These are phyloP conservation scores for Scrobipalpa costella DNA, from an alignment of 2,888 invertebrate species.

Conservation along the genomic window DNA sequence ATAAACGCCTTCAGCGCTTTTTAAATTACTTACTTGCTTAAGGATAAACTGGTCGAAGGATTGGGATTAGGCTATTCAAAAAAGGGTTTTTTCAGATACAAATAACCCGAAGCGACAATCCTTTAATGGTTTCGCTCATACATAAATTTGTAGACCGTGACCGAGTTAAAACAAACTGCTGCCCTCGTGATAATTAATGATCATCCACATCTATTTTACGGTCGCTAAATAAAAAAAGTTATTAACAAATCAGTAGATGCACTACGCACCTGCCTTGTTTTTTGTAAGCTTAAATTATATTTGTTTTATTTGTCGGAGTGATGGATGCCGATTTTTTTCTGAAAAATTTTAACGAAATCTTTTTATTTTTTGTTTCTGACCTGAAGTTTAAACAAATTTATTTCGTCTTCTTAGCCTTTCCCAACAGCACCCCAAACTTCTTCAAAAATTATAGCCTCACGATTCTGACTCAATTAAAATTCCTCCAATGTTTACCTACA, in stretches of 20 bases:
- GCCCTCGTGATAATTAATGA: constrained; percentile 72
- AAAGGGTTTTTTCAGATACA: constrained; percentile 39
- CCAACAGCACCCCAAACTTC: constrained; percentile 9
- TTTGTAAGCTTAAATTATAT: constrained; percentile 27
- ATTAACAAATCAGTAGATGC: constrained; percentile 64
- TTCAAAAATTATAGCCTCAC: constrained; percentile 16
- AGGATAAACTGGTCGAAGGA: constrained; percentile 15
- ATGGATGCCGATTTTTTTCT: background rate
- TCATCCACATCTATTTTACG: constrained; percentile 74
- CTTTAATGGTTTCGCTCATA: constrained; percentile 72
- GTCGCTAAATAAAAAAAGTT: constrained; percentile 65
- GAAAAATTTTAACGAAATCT: constrained; percentile 22
- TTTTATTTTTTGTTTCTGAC: background rate
- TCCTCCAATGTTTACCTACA: constrained; percentile 47
- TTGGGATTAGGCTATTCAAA: constrained; percentile 19
- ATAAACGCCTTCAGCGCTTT: constrained; percentile 33
- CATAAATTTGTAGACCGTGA: constrained; percentile 73
- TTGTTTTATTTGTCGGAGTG: constrained; percentile 30
- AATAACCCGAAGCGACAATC: constrained; percentile 69
- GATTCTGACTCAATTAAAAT: constrained; percentile 52
- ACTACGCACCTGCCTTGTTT: constrained; percentile 59
- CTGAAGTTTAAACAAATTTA: background rate
- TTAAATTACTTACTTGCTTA: constrained; percentile 34
- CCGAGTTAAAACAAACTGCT: constrained; percentile 75
- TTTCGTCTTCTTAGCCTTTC: background rate